Percentiles rank a stretch among this genome's conserved stretches.
Conservation (phyloP, 2,113 vertebrate genomes). For the rabbit (Oryctolagus cuniculus) region mOryCun1.1 NC_091432.1:196376001-196376500, state of each 20-base stretch:
- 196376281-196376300: not conserved
- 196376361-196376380: not conserved
- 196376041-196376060: too few species aligned
- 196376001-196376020: not conserved
- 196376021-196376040: not conserved
- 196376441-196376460: slow-evolving; percentile 31
- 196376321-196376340: not conserved
- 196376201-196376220: not conserved
- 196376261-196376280: not conserved
- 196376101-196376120: not conserved
- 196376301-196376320: not conserved
- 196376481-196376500: slow-evolving; percentile 56
- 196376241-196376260: not conserved
- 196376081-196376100: not conserved
- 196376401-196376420: not conserved
- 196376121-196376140: not conserved
- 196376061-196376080: too few species aligned
- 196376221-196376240: not conserved
- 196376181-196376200: not conserved
- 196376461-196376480: slow-evolving; percentile 26
- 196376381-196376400: not conserved
- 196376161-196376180: not conserved
- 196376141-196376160: not conserved
- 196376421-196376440: not conserved
- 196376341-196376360: not conserved